These are phyloP conservation scores for Albula glossodonta DNA, from an alignment of 2,113 vertebrate species.

Conservation along the genomic window DNA sequence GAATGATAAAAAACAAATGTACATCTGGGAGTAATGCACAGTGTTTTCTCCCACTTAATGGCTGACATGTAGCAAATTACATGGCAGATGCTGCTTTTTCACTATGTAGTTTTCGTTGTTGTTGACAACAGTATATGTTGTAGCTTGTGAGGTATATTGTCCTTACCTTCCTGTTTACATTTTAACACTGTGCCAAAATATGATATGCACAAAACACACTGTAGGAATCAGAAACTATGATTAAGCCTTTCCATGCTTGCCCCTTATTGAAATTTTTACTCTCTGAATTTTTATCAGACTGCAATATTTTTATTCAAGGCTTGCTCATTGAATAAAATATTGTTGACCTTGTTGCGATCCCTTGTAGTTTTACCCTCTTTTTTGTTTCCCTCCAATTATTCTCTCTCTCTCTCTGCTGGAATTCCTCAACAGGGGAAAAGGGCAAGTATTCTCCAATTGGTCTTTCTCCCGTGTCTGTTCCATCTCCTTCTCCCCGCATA, in stretches of 20 bases:
- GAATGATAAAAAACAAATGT: not conserved
- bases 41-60: not conserved
- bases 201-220: not conserved
- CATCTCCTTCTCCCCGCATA: constrained; percentile 43
- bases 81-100: not conserved
- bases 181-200: not conserved
- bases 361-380: constrained; percentile 72
- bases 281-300: constrained; percentile 54
- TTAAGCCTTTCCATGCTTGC: constrained; percentile 42
- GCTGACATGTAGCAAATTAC: not conserved
- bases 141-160: not conserved
- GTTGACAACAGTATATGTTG: not conserved
- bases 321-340: constrained; percentile 77
- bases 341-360: constrained; percentile 60
- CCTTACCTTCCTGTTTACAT: not conserved
- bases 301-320: constrained; percentile 78
- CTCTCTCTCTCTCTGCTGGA: constrained; percentile 59
- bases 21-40: not conserved
- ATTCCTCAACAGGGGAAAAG: constrained; percentile 70
- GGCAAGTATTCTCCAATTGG: constrained; percentile 67
- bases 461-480: constrained; percentile 45
- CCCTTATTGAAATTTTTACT: constrained; percentile 45
- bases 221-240: constrained; percentile 39
- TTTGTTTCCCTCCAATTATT: constrained; percentile 38
- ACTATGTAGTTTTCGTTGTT: not conserved